These are phyloP conservation scores for Phyllotreta striolata DNA, from an alignment of 2,888 invertebrate genomes.

Conservation along the genomic window DNA sequence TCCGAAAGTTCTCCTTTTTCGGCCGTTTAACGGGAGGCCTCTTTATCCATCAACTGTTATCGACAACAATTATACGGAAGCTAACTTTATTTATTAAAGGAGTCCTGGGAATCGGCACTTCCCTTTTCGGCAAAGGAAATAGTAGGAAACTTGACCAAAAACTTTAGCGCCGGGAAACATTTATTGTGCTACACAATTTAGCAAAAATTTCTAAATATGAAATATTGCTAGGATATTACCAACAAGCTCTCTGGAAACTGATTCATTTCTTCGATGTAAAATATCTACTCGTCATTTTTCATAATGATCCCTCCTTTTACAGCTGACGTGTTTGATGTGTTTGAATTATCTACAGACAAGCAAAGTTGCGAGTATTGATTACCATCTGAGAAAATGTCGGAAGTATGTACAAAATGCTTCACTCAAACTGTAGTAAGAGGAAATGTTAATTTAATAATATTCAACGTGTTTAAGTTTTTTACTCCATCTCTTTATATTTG, in stretches of 20 bases:
- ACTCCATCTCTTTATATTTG: too few relatives aligned
- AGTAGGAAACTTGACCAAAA: too few relatives aligned
- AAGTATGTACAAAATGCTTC: too few relatives aligned
- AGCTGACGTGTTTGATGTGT: neutral
- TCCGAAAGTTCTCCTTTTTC: constrained; percentile 19
- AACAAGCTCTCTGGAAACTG: too few relatives aligned
- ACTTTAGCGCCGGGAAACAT: too few relatives aligned
- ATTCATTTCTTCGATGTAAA: constrained; percentile 6
- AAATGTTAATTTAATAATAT: too few relatives aligned
- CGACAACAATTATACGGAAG: constrained; percentile 19
- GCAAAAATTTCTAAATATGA: too few relatives aligned
- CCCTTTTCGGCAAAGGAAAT: neutral
- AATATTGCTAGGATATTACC: too few relatives aligned
- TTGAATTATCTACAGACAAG: constrained; percentile 5
- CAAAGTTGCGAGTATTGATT: constrained; percentile 5
- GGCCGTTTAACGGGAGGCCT: constrained; percentile 10
- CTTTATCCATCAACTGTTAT: constrained; percentile 17
- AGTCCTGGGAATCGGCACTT: neutral
- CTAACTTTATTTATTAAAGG: constrained; percentile 18
- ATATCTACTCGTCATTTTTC: constrained; percentile 8
- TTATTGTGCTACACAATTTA: too few relatives aligned
- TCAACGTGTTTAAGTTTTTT: too few relatives aligned
- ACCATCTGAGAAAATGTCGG: too few relatives aligned
- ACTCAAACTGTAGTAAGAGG: too few relatives aligned
- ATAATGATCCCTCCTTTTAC: constrained; percentile 6